Evolutionary conservation across 2,113 vertebrate genomes (phyloP), one percentile per base, ranked within the genome.

Genomic region (Todiramphus chloris): DNA sequence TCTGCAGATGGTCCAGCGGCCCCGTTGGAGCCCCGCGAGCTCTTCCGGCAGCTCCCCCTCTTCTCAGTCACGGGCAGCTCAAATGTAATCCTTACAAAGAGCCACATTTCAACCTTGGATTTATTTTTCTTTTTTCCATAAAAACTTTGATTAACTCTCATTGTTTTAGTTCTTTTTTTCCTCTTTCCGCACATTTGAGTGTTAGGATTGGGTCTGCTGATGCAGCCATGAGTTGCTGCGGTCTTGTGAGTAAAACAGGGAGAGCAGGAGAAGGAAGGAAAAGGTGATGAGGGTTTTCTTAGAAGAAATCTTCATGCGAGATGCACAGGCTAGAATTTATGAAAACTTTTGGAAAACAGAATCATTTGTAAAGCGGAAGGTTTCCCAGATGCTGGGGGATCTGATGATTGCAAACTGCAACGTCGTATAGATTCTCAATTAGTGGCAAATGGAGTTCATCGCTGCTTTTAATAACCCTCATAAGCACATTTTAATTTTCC

Each of bases 401-500:
- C 43, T 56, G 59, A 48, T 10, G 84, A 56, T 2, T 23, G 59
- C 56, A 7, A 68, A 56, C 68, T 33, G 55, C 62, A 15, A 20
- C 35, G 23, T 48, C 37, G 1, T 16, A 69, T 31, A 39, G 79
- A 69, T 90, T 74, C 87, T 33, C 87, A 81, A 11, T 76, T 16
- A 76, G 75, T 24, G 59, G 81, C 66, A 73, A 87, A 67, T 14
- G 14, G 73, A 93, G 77, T 79, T 89, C 87, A 59, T 67, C 69
- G 2, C 88, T 70, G 69, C 17, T 68, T 92, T 84, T 74, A 85
- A 74, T 89, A 75, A 89, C 89, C 64, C 46, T 81, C 69, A 28
- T 50, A 31, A 84, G 64, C 69, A 75, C 81, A 23, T 87, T 33
- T 69, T 78, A 81, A 84, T 91, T 89, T 91, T 81, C 50, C 31